Percentiles rank a stretch among this genome's conserved stretches.
These are phyloP conservation scores for Parazoanthus darwini DNA, from an alignment of 92 coral and sea anemone genomes.

Conservation along the genomic window DNA sequence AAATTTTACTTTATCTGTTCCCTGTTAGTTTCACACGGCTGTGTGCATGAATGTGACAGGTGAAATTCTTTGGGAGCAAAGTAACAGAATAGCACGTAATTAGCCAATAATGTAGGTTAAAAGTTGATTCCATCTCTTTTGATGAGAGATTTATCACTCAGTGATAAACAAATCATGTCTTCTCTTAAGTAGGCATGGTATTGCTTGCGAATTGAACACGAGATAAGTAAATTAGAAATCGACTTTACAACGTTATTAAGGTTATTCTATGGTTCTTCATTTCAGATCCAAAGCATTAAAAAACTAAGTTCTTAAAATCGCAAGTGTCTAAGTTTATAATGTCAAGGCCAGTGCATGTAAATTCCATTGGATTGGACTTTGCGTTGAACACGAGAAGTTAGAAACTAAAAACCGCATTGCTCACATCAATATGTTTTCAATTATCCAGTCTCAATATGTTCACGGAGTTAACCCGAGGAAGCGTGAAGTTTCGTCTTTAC, in stretches of 20 bases:
- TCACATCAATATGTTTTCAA: background rate
- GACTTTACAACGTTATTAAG: background rate
- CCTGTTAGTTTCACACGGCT: conserved; percentile 13
- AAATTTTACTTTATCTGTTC: background rate
- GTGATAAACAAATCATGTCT: conserved; percentile 15
- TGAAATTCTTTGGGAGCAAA: background rate
- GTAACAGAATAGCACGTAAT: conserved; percentile 14
- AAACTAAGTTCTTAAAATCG: background rate
- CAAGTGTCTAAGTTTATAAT: background rate
- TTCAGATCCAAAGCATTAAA: background rate
- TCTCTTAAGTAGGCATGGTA: background rate
- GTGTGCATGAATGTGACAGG: background rate
- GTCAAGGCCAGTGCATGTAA: background rate
- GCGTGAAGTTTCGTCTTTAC: background rate
- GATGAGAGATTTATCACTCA: conserved; percentile 37
- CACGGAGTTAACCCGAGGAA: background rate
- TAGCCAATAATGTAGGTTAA: background rate
- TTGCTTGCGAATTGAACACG: background rate
- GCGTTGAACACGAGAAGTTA: background rate
- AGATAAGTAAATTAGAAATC: background rate
- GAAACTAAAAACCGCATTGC: background rate
- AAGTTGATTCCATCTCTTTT: background rate
- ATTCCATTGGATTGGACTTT: background rate
- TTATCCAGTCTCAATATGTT: background rate
- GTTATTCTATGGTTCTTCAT: background rate